phyloP scores from a whole-genome alignment of 1,140 invertebrate species.

The Drosophila aff. region DNA sequence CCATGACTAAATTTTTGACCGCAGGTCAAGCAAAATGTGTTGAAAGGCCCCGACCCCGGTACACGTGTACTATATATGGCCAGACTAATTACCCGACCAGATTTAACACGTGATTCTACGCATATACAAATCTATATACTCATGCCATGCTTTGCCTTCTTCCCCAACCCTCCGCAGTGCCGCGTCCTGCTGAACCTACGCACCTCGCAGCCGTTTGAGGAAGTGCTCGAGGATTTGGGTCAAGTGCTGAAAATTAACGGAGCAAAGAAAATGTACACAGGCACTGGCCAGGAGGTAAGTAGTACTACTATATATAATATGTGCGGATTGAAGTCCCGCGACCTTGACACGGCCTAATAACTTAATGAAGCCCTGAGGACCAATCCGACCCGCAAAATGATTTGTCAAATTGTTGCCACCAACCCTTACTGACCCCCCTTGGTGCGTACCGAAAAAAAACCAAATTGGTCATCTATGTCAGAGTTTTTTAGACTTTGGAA shows the following conservation, averaged over 20 bases:
- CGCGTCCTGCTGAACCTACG: conserved; percentile 95
- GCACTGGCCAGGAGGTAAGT: conserved; percentile 94
- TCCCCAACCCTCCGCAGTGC: conserved; percentile 87
- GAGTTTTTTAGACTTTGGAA: neutral
- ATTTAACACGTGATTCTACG: conserved; percentile 48
- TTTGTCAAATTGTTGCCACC: conserved; percentile 44
- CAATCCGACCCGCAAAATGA: conserved; percentile 29
- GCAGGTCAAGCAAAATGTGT: conserved; percentile 58
- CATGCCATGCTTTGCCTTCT: conserved; percentile 14
- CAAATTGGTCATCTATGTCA: conserved; percentile 81
- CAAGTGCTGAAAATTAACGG: conserved; percentile 96
- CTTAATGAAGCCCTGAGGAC: conserved; percentile 48
- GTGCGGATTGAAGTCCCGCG: neutral
- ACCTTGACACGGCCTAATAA: conserved; percentile 46
- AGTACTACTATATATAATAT: neutral
- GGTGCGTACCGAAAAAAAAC: conserved; percentile 7
- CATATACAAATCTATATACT: conserved; percentile 47
- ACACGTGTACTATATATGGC: conserved; percentile 30
- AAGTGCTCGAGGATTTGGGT: conserved; percentile 96
- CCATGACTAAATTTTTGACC: conserved; percentile 69
- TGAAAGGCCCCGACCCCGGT: conserved; percentile 51
- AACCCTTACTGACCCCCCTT: no score
- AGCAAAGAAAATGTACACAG: conserved; percentile 95
- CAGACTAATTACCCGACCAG: conserved; percentile 66
- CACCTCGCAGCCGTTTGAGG: conserved; percentile 96